Base-by-base conservation (phyloP, 2,888 invertebrate species). In the Aspidiotus rigidus region DNA sequence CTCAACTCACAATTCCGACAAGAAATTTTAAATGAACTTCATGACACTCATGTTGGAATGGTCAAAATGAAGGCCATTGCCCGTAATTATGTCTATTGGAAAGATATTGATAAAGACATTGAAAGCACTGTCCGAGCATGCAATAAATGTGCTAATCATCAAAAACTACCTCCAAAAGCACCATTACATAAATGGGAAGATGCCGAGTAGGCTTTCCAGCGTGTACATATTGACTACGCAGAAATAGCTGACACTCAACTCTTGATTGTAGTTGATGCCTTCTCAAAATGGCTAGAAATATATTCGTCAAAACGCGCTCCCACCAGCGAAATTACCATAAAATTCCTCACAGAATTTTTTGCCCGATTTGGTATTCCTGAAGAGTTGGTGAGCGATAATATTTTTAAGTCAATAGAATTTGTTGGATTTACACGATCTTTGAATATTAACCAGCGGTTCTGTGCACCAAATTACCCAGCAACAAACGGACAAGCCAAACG, bases 41-140 rank as follows among this genome's bases (percentile, higher is more conserved):
- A 75, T 62, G 63, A 70, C 2, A 74, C 73, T 6, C 73, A 74
- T 69, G 62, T 73, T 16, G 75, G 75, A 2, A 72, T 75, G 8
- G 73, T 73, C 3, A 74, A 73, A 41, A 75, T 74, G 73, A 75
- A 75, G 63, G 62, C 71, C 8, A 55, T 75, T n/a, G 74, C 74
- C 15, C 69, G 75, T 17, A 72, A 73, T 73, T 64, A 44, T 44
- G 73, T 75, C 15, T 75, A 73, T 72, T 76, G 74, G 74, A 72
- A 71, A 17, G 71, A 72, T 28, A 69, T 74, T 1, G 75, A 76
- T 55, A 64, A 53, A 69, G 7, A 75, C 74, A 71, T 71, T 70
- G 16, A 62, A 42, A 10, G 9, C 17, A 42, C 41, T 8, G 10
- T 62, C 5, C 6, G 10, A 15, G 15, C 6, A 8, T 62, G 62